phyloP scores from a whole-genome alignment of 2,113 vertebrate species.

The Hassar affinis region DNA sequence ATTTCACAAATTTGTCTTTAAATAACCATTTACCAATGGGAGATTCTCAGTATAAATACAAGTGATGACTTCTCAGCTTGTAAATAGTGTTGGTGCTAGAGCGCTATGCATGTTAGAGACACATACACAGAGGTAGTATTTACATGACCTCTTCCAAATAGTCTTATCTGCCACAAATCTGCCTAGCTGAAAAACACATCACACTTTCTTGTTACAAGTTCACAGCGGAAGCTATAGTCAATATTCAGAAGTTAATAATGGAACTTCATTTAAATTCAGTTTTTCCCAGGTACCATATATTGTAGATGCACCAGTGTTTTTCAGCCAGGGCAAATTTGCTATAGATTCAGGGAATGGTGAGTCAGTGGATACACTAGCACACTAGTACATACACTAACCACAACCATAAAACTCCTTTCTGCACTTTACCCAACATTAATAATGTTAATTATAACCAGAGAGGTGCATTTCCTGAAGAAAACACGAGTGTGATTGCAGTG shows the following conservation, averaged over 20 bases:
- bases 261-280: background rate
- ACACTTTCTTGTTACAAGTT: background rate
- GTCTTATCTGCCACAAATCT: background rate
- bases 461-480: too few relatives aligned
- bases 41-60: background rate
- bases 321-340: background rate
- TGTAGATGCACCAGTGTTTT: background rate
- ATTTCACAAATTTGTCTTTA: background rate
- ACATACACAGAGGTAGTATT: too few relatives aligned
- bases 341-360: background rate
- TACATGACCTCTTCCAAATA: background rate
- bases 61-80: background rate
- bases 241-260: background rate
- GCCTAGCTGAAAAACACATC: background rate
- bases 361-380: background rate
- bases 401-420: background rate
- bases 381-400: background rate
- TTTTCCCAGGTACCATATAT: background rate
- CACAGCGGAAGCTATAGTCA: background rate
- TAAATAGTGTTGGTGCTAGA: background rate
- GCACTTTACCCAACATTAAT: background rate
- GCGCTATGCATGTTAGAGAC: background rate
- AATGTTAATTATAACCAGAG: too few relatives aligned
- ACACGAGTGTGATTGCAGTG: too few relatives aligned
- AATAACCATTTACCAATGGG: background rate